Conservation (phyloP, 2,113 vertebrate genomes). For the Phrynocephalus versicolor region DNA sequence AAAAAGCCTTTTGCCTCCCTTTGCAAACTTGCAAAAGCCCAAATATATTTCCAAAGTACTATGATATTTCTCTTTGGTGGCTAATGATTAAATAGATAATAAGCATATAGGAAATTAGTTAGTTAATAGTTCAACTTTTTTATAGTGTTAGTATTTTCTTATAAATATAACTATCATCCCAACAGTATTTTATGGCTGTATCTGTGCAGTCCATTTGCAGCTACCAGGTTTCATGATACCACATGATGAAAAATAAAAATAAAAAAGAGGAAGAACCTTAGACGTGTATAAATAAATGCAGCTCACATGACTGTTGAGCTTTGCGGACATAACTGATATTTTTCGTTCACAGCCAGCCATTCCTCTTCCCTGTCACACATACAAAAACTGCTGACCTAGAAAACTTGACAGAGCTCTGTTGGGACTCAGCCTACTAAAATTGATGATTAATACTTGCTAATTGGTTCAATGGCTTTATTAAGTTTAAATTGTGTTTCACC, state of each 20-base stretch:
- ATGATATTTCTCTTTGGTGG: not conserved
- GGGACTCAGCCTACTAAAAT: slow-evolving; percentile 24
- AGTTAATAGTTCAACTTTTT: not conserved
- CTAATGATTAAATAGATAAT: not conserved
- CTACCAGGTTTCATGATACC: not conserved
- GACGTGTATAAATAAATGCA: not conserved
- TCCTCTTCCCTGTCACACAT: not conserved
- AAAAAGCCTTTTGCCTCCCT: too few relatives aligned
- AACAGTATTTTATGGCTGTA: not conserved
- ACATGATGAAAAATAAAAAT: not conserved
- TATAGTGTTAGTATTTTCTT: not conserved
- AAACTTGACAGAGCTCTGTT: not conserved
- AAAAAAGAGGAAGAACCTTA: not conserved
- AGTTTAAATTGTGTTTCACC: not conserved
- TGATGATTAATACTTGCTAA: not conserved
- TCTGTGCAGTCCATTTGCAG: not conserved
- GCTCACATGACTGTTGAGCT: not conserved
- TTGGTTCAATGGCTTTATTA: slow-evolving; percentile 1
- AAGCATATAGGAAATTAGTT: not conserved
- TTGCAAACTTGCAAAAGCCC: not conserved
- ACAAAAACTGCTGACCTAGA: not conserved
- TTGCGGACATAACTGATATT: not conserved
- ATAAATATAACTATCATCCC: not conserved
- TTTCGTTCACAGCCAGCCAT: not conserved
- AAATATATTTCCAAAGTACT: not conserved